Evolutionary conservation across 2,797 vertebrate genomes (phyloP), one percentile per base, ranked within the genome.

Genomic region (Loris lydekkerianus): DNA sequence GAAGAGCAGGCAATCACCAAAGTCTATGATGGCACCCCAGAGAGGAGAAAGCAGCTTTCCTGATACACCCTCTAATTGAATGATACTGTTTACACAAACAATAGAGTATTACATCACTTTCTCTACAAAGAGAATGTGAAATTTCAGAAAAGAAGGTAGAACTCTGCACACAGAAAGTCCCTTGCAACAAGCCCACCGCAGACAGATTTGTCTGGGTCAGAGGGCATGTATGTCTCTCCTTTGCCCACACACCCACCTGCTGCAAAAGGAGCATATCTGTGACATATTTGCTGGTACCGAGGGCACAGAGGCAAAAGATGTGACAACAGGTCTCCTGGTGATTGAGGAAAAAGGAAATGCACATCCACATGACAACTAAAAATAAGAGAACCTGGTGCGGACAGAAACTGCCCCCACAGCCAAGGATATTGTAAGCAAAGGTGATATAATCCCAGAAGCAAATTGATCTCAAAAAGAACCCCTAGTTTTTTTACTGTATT

Each of bases 71-170:
- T 96, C 76, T 97, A 98, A 97, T 95, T 13, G 13, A 98, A 97
- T 56, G 37, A 97, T 83, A 97, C 95, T 98, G 97, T 98, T 98
- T 98, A 98, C 92, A 92, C 29, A 93, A 97, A 96, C 95, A 98
- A 97, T 56, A 75, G 89, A 96, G 93, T 97, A 98, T 98, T 97
- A 97, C 89, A 97, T 98, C 98, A 98, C 96, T 98, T 97, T 98
- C 97, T 94, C 96, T 97, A 97, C 97, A 96, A 96, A 97, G 89
- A 97, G 61, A 95, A 92, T 80, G 89, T 72, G 88, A 95, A 97
- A 96, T 97, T 98, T 98, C 96, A 98, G 96, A 98, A 98, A 98
- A 97, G 97, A 98, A 98, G 98, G 98, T 97, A 97, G 96, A 98
- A 98, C 96, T 97, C 98, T 94, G 86, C 97, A 98, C 98, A 97